Percentiles rank a stretch among this genome's conserved stretches.
Evolutionary conservation across 2,888 invertebrate genomes (phyloP).

Genomic region (Platycnemis pennipes): DNA sequence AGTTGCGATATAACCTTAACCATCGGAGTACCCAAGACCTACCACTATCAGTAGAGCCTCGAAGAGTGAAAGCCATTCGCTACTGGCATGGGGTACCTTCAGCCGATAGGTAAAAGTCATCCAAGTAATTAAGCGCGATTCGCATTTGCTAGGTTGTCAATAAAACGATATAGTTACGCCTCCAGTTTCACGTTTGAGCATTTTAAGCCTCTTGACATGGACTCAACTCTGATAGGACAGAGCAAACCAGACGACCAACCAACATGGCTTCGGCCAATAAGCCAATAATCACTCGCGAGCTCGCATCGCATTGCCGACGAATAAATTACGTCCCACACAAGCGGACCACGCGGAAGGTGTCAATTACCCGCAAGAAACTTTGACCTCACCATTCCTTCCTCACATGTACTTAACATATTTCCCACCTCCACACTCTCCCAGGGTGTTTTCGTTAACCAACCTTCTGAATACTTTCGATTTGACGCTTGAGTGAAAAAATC

Average conservation of each 20-base stretch:
- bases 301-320: background rate
- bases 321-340: background rate
- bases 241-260: background rate
- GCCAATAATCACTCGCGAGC: background rate
- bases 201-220: too few species aligned
- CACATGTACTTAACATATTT: background rate
- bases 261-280: background rate
- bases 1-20: too few species aligned
- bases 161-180: too few species aligned
- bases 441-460: background rate
- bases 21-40: too few species aligned
- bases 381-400: background rate
- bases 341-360: background rate
- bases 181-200: too few species aligned
- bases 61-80: too few species aligned
- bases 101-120: too few species aligned
- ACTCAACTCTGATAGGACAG: too few species aligned
- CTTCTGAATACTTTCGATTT: background rate
- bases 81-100: too few species aligned
- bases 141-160: too few species aligned
- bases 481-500: background rate
- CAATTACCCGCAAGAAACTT: background rate
- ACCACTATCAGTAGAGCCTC: too few species aligned
- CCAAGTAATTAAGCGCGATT: too few species aligned
- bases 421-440: background rate